Evolutionary conservation across 2,888 invertebrate genomes (phyloP).

Genomic region (Orchesellides sinensis): DNA sequence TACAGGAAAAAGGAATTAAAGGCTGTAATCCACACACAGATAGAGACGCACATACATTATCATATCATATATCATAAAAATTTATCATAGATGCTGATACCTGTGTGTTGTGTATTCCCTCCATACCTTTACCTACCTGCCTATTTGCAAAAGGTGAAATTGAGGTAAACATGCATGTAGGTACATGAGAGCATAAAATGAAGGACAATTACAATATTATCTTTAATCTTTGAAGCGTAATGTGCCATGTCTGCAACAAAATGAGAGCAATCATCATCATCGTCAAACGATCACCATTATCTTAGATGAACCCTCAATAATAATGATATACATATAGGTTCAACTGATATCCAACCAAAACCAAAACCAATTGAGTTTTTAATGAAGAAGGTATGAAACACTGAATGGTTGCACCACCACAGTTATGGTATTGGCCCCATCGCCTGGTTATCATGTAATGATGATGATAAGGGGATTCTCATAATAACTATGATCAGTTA

Average conservation of each 20-base stretch:
- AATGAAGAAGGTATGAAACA: slow-evolving; percentile 24
- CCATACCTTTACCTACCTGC: slow-evolving; percentile 2
- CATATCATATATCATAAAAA: too few species aligned
- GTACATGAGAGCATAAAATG: not conserved
- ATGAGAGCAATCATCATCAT: not conserved
- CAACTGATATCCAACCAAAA: too few species aligned
- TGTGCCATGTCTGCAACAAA: slow-evolving; percentile 4
- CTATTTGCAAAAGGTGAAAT: slow-evolving; percentile 8
- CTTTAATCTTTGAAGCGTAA: slow-evolving; percentile 20
- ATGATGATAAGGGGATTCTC: too few species aligned
- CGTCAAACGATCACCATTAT: not conserved
- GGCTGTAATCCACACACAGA: too few species aligned
- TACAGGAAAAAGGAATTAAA: too few species aligned
- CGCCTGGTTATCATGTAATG: too few species aligned
- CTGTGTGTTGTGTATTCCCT: too few species aligned
- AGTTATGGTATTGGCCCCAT: too few species aligned
- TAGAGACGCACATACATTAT: too few species aligned
- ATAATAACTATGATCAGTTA: too few species aligned
- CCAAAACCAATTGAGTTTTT: slow-evolving; percentile 19
- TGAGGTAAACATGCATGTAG: not conserved
- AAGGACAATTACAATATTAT: not conserved
- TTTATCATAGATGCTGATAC: too few species aligned
- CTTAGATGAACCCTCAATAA: not conserved
- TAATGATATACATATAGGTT: not conserved
- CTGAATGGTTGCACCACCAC: too few species aligned